These are phyloP conservation scores for Oreocharis arfaki DNA, from an alignment of 2,113 vertebrate species.

Conservation along the genomic window DNA sequence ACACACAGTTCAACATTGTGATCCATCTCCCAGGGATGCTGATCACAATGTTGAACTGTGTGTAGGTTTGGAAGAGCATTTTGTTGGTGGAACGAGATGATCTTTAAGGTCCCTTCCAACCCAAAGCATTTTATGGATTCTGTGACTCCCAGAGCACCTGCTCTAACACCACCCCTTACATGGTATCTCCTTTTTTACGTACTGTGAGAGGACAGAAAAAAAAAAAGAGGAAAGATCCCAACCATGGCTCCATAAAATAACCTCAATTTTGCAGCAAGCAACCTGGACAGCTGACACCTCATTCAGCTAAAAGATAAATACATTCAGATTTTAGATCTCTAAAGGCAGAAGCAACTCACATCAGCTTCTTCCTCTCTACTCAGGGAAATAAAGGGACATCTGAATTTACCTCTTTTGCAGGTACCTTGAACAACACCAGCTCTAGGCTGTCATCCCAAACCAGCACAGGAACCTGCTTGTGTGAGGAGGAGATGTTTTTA, in stretches of 20 bases:
- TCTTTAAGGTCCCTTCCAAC: neutral
- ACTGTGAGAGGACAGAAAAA: neutral
- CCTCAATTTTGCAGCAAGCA: neutral
- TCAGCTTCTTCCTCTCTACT: neutral
- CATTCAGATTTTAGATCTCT: neutral
- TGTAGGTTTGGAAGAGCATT: neutral
- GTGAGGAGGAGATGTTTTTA: neutral
- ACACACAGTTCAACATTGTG: neutral
- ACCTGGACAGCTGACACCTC: neutral
- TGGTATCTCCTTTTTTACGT: accelerated
- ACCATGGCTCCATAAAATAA: neutral
- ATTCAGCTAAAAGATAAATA: neutral
- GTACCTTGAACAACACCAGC: neutral
- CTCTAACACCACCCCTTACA: neutral
- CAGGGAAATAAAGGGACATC: neutral
- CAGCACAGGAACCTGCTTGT: neutral
- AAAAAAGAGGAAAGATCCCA: neutral
- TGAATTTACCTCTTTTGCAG: neutral
- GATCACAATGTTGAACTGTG: neutral
- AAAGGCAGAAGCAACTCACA: neutral
- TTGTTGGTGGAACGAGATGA: neutral
- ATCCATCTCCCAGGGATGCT: neutral
- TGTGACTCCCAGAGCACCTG: accelerated
- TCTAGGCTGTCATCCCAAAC: neutral
- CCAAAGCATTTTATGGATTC: neutral